phyloP scores from a whole-genome alignment of 1,140 invertebrate species.

The Oryctes rhinoceros region DNA sequence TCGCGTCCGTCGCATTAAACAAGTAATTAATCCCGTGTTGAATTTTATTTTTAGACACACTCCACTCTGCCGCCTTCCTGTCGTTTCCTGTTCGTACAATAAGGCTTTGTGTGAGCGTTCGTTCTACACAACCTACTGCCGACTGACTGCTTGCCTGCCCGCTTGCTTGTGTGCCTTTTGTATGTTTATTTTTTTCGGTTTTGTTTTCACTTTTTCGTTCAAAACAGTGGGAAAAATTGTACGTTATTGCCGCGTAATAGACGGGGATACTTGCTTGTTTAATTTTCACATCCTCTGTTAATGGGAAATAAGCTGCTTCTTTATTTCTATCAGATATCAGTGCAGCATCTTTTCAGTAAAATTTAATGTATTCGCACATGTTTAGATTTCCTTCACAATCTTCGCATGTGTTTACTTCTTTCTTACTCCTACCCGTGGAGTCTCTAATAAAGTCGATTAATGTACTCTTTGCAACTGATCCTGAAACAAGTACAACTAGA shows the following conservation, averaged over 20 bases:
- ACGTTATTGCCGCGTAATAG: background rate
- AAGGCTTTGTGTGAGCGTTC: slow-evolving; percentile 5
- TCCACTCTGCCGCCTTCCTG: slow-evolving; percentile 19
- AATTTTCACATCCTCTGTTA: background rate
- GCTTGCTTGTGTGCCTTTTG: background rate
- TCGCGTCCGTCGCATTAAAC: slow-evolving; percentile 17
- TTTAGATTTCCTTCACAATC: no score
- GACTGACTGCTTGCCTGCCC: background rate
- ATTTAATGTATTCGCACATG: no score
- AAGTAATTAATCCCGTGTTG: slow-evolving; percentile 25
- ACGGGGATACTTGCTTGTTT: background rate
- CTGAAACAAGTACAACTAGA: no score
- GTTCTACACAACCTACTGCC: slow-evolving; percentile 4
- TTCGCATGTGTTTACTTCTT: no score
- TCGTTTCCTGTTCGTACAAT: slow-evolving; percentile 14
- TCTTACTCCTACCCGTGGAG: no score
- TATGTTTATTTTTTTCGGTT: slow-evolving; percentile 2
- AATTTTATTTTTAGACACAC: slow-evolving; percentile 30
- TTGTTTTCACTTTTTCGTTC: background rate
- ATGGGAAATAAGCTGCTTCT: background rate
- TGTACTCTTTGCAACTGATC: no score
- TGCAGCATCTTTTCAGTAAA: no score
- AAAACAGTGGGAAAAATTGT: background rate
- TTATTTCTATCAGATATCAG: background rate
- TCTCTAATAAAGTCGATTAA: no score